Base-by-base conservation (phyloP, 2,888 invertebrate species). In the Drosophila mercatorum region DNA sequence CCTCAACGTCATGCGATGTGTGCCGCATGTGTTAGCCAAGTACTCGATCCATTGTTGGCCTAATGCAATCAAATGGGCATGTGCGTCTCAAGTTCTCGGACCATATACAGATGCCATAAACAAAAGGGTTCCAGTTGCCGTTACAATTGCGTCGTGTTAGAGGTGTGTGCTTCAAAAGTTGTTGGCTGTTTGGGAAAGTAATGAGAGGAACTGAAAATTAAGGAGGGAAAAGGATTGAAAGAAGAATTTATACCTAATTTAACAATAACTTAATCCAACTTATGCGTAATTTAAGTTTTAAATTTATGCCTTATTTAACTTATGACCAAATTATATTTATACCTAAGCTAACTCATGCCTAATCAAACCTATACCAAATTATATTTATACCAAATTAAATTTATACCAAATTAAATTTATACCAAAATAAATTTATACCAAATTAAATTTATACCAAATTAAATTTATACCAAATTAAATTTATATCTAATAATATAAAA, bases 61-160 rank as follows among this genome's bases (percentile, higher is more conserved):
- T 86, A 82, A 82, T 78, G 79, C 81, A 83, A 84, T 82, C 82
- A 81, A 78, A 78, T 76, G 73, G 85, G 38, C 72, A 70, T 62
- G 68, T 75, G 72, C 61, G 71, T 43, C 72, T 34, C 53, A 83
- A 73, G 65, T 81, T 77, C 49, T 28, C 43, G 17, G n/a, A n/a
- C 8, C 38, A 22, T 34, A 11, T 34, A 12, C 46, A 46, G 44
- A 38, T 43, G 26, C 51, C 46, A 46, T 17, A 8, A 7, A 8
- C 36, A 51, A 52, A 71, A 63, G 63, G 57, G 36, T 56, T 71
- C 62, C 1, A n/a, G n/a, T 31, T 40, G 46, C 46, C 28, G 11
- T 26, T 68, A 2, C 38, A 43, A 28, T 14, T 69, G 55, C 12
- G 38, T 28, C 26, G 34, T n/a, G 11, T 11, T 11, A 12, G 11